phyloP scores from a whole-genome alignment of 2,797 vertebrate genomes.

The Aphelocoma californica region DNA sequence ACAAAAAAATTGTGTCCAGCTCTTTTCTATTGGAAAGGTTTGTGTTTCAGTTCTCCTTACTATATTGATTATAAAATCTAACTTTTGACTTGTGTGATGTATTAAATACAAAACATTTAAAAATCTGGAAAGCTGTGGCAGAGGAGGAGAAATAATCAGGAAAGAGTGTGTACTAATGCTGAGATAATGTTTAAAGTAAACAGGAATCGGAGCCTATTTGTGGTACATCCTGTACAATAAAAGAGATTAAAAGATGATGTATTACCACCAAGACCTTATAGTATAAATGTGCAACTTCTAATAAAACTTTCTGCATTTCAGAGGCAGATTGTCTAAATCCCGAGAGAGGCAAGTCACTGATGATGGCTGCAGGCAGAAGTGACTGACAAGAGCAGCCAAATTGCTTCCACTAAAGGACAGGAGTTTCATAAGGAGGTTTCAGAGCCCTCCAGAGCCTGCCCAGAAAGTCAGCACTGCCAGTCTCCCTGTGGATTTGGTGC shows the following conservation, averaged over 20 bases:
- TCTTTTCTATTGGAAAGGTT: not conserved
- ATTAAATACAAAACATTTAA: not conserved
- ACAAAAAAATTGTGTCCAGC: not conserved
- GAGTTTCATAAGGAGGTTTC: not conserved
- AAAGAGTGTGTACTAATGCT: slow-evolving; percentile 3
- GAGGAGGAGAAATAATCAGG: slow-evolving; percentile 6
- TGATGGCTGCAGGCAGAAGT: not conserved
- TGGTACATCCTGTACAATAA: slow-evolving; percentile 44
- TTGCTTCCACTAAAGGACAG: not conserved
- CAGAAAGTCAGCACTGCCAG: not conserved
- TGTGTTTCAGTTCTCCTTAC: not conserved
- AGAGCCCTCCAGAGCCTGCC: not conserved
- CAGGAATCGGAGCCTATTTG: slow-evolving; percentile 27
- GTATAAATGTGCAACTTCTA: not conserved
- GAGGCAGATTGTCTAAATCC: not conserved
- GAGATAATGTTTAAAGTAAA: slow-evolving; percentile 36
- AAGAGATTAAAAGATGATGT: slow-evolving; percentile 10
- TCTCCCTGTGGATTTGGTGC: not conserved
- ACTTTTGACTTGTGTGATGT: not conserved
- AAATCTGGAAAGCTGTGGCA: not conserved
- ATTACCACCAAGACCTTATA: not conserved
- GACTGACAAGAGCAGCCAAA: not conserved
- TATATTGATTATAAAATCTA: not conserved
- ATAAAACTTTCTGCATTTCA: not conserved
- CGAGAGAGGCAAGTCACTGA: not conserved